Percentiles rank a stretch among this genome's conserved stretches.
Conservation (phyloP, 2,797 vertebrate species). For the Hypotaenidia philippensis region DNA sequence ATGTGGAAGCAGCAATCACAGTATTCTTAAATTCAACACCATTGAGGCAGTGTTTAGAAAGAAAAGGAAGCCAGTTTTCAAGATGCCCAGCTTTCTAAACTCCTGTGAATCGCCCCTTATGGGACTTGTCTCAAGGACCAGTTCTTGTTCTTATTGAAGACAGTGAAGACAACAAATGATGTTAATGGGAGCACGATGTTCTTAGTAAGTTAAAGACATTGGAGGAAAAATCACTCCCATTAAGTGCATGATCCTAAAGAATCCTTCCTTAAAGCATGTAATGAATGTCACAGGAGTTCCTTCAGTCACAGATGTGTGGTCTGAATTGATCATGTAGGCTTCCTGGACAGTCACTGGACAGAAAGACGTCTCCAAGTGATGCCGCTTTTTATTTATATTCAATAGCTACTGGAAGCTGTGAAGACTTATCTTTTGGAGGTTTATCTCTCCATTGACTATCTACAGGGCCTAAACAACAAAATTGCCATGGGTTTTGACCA, state of each 20-base stretch:
- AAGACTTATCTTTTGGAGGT: not conserved
- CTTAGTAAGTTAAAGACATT: not conserved
- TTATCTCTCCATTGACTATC: not conserved
- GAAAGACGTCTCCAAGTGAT: not conserved
- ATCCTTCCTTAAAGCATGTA: not conserved
- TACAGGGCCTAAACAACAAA: not conserved
- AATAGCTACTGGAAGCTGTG: not conserved
- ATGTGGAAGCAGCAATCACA: not conserved
- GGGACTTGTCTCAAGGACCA: not conserved
- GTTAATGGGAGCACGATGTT: not conserved
- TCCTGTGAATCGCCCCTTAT: not conserved
- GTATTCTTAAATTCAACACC: not conserved
- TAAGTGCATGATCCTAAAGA: not conserved
- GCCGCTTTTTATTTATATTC: not conserved
- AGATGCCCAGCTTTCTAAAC: not conserved
- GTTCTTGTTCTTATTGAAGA: not conserved
- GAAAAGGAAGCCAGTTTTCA: not conserved
- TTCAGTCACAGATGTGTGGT: rapidly evolving
- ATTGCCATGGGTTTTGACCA: not conserved
- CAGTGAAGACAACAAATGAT: not conserved
- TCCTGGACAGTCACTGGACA: not conserved
- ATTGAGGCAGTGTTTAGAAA: not conserved
- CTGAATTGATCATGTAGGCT: rapidly evolving
- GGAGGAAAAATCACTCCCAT: rapidly evolving
- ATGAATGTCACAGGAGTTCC: not conserved